Conservation (phyloP, 2,797 vertebrate species). For the Sebastes steindachneri region DNA sequence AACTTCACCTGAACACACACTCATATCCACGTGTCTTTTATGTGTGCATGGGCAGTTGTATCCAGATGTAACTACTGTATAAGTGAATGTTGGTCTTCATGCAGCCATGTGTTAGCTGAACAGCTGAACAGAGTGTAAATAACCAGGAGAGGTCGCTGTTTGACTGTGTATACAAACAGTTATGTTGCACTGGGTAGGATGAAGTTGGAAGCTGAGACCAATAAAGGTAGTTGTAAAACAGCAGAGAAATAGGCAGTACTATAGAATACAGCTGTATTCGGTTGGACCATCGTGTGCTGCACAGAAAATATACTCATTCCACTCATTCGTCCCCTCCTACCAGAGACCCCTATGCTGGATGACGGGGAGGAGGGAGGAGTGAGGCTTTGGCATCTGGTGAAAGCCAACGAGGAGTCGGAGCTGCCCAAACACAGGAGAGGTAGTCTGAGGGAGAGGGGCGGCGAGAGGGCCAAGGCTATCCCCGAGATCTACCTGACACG, state of each 20-base stretch:
- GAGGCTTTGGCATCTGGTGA: conserved; percentile 95
- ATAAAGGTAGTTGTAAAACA: background rate
- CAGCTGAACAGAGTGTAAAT: background rate
- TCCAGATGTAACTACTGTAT: background rate
- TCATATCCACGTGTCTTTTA: background rate
- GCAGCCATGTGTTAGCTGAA: background rate
- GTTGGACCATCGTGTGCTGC: background rate
- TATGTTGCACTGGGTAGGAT: background rate
- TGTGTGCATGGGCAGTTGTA: background rate
- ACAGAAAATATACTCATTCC: background rate
- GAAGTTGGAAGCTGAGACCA: background rate
- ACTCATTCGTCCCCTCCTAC: background rate
- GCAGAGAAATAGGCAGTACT: background rate
- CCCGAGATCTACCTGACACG: conserved; percentile 98
- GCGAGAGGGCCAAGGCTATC: conserved; percentile 95
- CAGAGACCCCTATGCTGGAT: conserved; percentile 96
- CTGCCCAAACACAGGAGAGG: conserved; percentile 92
- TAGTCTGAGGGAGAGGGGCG: conserved; percentile 91
- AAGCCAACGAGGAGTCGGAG: conserved; percentile 93
- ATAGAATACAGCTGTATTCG: background rate
- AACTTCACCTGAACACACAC: background rate
- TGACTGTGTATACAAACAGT: background rate
- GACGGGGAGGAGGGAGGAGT: conserved; percentile 95
- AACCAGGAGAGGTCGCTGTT: conserved; percentile 41
- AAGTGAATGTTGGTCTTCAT: background rate